phyloP scores from a whole-genome alignment of 1,140 invertebrate species.

The Pseudomyrmex pallidus region DNA sequence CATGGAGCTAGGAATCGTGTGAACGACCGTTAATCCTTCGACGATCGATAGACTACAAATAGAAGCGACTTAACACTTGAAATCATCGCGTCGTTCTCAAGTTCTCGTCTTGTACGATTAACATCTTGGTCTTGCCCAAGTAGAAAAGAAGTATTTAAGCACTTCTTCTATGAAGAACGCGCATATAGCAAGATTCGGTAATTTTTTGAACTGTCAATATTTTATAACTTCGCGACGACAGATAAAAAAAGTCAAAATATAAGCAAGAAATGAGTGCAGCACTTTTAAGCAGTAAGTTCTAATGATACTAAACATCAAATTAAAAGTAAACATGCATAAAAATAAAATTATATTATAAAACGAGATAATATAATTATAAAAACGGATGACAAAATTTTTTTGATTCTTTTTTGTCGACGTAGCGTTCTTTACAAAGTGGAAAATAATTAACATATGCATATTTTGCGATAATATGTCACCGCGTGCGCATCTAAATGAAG shows the following conservation, averaged over 20 bases:
- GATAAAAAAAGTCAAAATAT: neutral
- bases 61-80: conserved; percentile 32
- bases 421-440: neutral
- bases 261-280: too few relatives aligned
- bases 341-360: neutral
- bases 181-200: too few relatives aligned
- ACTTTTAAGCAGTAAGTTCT: too few relatives aligned
- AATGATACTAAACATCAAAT: too few relatives aligned
- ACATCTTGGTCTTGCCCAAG: conserved; percentile 1
- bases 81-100: conserved; percentile 12
- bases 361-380: neutral
- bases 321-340: too few relatives aligned
- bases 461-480: neutral
- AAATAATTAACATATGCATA: neutral
- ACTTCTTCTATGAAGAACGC: conserved; percentile 5
- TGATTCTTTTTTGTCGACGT: neutral
- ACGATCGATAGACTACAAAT: conserved; percentile 17
- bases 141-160: neutral
- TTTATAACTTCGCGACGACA: too few relatives aligned
- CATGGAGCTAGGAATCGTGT: neutral
- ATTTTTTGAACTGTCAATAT: too few relatives aligned
- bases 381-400: neutral
- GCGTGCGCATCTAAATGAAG: neutral
- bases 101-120: conserved; percentile 1
- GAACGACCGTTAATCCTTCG: conserved; percentile 41